Conservation (phyloP, 1,140 invertebrate species). For the Caenorhabditis remanei region DNA sequence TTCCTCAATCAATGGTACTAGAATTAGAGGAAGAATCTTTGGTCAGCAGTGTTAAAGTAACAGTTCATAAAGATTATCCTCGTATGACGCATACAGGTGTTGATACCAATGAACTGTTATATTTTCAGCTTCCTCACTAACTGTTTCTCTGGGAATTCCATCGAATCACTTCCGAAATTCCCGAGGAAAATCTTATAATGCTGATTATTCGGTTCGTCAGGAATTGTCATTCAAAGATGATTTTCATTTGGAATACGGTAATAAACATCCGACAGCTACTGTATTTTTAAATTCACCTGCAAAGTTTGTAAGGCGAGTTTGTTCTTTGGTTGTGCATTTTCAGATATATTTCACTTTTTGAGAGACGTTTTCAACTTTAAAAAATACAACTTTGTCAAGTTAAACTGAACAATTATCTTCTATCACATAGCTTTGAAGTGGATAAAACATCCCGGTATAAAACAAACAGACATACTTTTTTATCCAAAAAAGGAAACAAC, state of each 20-base stretch:
- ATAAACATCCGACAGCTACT: neutral
- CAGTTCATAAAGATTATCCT: conserved; percentile 42
- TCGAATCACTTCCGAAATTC: conserved; percentile 32
- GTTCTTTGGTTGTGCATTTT: neutral
- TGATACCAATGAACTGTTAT: neutral
- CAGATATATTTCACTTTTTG: neutral
- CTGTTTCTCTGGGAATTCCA: conserved; percentile 39
- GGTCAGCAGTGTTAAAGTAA: conserved; percentile 8
- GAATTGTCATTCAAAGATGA: conserved; percentile 35
- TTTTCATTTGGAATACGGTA: conserved; percentile 42
- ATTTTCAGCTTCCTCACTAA: conserved; percentile 35
- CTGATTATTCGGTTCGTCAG: conserved; percentile 12
- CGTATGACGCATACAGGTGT: neutral
- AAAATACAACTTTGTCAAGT: too few relatives aligned
- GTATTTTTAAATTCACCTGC: conserved; percentile 29
- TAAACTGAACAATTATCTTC: too few relatives aligned
- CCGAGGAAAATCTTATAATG: conserved; percentile 30
- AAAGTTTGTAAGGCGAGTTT: conserved; percentile 11
- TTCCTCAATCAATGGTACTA: conserved; percentile 38
- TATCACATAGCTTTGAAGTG: too few relatives aligned
- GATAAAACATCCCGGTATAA: too few relatives aligned
- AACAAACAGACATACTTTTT: neutral
- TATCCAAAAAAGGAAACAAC: neutral
- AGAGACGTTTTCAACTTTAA: neutral
- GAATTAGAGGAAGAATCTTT: conserved; percentile 8